Conservation (phyloP, 2,797 vertebrate species). For the Clarias fuscus region DNA sequence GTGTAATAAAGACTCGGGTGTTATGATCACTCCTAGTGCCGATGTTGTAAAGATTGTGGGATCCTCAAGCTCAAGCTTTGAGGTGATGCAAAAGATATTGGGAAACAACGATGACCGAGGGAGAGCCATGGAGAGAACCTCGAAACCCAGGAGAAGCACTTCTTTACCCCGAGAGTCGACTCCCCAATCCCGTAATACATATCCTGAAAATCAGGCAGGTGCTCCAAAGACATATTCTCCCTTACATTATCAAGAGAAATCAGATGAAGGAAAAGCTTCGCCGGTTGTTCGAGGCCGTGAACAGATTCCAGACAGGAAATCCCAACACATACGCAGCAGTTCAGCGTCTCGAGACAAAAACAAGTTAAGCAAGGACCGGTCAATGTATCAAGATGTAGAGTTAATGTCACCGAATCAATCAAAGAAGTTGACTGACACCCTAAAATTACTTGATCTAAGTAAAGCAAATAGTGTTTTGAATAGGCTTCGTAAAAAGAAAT, state of each 20-base stretch:
- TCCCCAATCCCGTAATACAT: fast-evolving
- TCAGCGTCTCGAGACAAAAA: conserved; percentile 14
- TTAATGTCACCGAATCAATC: background rate
- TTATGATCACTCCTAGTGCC: conserved; percentile 40
- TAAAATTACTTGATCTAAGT: too few species aligned
- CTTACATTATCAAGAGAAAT: background rate
- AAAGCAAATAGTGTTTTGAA: too few species aligned
- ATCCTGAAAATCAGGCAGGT: background rate
- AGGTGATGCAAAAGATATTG: conserved; percentile 63
- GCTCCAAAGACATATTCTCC: conserved; percentile 31
- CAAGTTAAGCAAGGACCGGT: fast-evolving
- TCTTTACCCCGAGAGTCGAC: conserved; percentile 56
- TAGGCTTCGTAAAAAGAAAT: too few species aligned
- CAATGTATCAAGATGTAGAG: background rate
- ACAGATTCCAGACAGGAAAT: background rate
- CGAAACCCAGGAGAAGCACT: conserved; percentile 50
- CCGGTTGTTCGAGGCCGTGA: background rate
- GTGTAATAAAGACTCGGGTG: background rate
- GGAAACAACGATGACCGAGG: background rate
- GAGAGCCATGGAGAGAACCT: background rate
- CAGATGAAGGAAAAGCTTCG: background rate
- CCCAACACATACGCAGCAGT: background rate
- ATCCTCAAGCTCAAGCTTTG: conserved; percentile 54
- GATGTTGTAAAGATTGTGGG: conserved; percentile 66
- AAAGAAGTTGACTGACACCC: too few species aligned